Evolutionary conservation across 2,113 vertebrate genomes (phyloP).

Genomic region (Sprattus sprattus): DNA sequence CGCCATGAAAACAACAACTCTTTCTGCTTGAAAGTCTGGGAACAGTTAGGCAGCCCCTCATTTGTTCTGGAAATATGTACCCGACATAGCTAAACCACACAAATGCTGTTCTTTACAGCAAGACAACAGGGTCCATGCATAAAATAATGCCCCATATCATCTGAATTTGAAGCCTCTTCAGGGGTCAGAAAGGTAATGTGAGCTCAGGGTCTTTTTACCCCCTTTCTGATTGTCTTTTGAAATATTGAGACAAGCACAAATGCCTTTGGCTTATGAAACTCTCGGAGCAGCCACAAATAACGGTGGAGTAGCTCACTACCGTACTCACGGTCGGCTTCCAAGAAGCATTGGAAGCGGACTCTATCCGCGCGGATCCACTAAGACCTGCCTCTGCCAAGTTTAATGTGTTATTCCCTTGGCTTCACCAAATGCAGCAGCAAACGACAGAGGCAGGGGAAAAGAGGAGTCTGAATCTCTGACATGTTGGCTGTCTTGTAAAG

Average conservation of each 20-base stretch:
- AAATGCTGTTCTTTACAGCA: background rate
- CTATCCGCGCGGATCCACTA: conserved; percentile 59
- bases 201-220: conserved; percentile 51
- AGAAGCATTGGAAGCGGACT: conserved; percentile 60
- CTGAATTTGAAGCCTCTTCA: conserved; percentile 13
- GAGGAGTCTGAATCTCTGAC: conserved; percentile 49
- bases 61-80: background rate
- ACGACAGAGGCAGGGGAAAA: conserved; percentile 50
- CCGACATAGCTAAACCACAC: background rate
- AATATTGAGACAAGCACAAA: conserved; percentile 71
- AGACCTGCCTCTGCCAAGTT: conserved; percentile 53
- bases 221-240: conserved; percentile 65
- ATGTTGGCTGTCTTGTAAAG: conserved; percentile 43
- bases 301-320: conserved; percentile 55
- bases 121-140: background rate
- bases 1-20: background rate
- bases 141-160: background rate
- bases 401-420: conserved; percentile 64
- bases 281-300: conserved; percentile 71
- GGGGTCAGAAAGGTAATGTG: conserved; percentile 58
- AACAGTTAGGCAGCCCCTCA: background rate
- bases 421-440: conserved; percentile 53
- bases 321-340: conserved; percentile 53
- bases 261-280: conserved; percentile 63
- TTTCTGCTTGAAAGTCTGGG: background rate